phyloP scores from a whole-genome alignment of 2,888 invertebrate species.

The Alviniconcha strummeri region DNA sequence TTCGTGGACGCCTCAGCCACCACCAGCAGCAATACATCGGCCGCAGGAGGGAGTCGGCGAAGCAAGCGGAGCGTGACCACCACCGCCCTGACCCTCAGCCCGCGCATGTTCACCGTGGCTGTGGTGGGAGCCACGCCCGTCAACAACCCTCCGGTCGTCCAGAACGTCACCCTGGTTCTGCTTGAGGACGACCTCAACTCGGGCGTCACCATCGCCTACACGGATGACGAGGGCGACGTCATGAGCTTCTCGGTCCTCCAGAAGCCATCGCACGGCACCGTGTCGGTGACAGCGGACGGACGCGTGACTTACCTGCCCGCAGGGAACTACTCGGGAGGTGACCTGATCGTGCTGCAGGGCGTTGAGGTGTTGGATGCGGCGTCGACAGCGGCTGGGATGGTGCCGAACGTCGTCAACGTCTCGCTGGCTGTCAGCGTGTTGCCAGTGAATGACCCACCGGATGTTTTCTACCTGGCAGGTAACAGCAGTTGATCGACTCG shows the following conservation, averaged over 20 bases:
- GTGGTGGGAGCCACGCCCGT: background rate
- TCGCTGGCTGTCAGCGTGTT: background rate
- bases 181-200: background rate
- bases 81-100: background rate
- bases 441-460: background rate
- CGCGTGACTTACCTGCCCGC: background rate
- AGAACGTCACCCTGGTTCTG: background rate
- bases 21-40: background rate
- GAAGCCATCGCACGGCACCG: background rate
- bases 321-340: background rate
- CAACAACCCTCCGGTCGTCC: background rate
- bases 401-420: slow-evolving; percentile 7
- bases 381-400: background rate
- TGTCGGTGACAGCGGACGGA: background rate
- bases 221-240: background rate
- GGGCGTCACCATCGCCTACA: background rate
- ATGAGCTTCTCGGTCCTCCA: background rate
- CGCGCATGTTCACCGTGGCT: background rate
- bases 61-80: too few species aligned
- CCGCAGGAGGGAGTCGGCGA: background rate
- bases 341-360: background rate
- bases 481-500: too few species aligned
- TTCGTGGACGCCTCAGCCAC: background rate
- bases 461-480: background rate
- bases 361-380: background rate